Base-by-base conservation (phyloP, 2,888 invertebrate genomes). In the Tricholauxania praeusta region DNA sequence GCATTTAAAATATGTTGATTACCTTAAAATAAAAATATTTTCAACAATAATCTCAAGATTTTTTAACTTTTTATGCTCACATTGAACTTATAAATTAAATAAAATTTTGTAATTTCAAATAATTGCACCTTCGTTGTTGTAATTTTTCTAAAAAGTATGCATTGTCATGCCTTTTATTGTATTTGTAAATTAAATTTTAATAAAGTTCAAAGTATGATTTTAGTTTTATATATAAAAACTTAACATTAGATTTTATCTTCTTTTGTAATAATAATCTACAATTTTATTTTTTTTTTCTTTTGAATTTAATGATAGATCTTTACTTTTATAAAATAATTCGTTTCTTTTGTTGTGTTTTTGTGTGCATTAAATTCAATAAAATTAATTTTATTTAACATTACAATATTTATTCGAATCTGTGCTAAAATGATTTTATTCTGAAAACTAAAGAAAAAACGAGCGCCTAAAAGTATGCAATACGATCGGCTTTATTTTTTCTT, bases 81-180 rank as follows among this genome's bases (percentile, higher is more conserved):
- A 39, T 39, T 39, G 8, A 39, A 39, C 39, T 39, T 39, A 39
- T 7, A 53, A 53, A 53, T 17, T n/a, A 51, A 62, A 60, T 60
- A 72, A 19, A 72, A 22, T 15, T 51, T 72, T 64, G 14, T 71
- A n/a, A 47, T 32, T 79, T 80, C 72, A 82, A 79, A 78, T 81
- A 83, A 84, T 83, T 84, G 83, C 84, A 83, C 82, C 80, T 82
- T 84, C 83, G 83, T 84, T 84, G 82, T 83, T 65, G 59, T 78
- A 63, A 75, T 71, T 65, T 66, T 12, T 28, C 12, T 49, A 63
- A 51, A 19, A 72, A 59, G 47, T 6, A 57, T 28, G 17, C n/a
- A 51, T 28, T 69, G n/a, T 14, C 22, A 64, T 51, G 15, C 10
- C 3, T 28, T 28, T 28, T 59, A 12, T 14, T 49, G n/a, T 64